phyloP scores from a whole-genome alignment of 1,140 invertebrate genomes.

The Hycleus phaleratus region DNA sequence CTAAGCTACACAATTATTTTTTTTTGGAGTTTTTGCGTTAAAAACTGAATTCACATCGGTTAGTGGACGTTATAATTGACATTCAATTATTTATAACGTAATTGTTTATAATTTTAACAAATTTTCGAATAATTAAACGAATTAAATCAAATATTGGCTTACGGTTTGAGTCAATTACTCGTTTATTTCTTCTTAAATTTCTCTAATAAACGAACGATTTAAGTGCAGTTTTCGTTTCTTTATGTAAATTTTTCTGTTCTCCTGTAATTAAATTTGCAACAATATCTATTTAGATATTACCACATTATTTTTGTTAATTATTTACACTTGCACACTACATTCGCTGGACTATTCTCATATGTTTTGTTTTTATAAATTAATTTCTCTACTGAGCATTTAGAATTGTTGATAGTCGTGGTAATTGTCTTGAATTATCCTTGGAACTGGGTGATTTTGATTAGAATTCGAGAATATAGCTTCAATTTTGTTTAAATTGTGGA shows the following conservation, averaged over 20 bases:
- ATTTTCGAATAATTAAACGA: not conserved
- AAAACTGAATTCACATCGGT: slow-evolving; percentile 22
- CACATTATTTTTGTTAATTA: slow-evolving; percentile 17
- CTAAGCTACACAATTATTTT: slow-evolving; percentile 32
- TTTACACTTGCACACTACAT: slow-evolving; percentile 33
- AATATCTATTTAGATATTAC: slow-evolving; percentile 10
- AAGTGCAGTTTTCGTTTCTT: not conserved
- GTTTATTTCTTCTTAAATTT: too few species aligned
- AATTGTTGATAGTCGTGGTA: slow-evolving; percentile 23
- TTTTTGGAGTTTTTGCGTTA: slow-evolving; percentile 5
- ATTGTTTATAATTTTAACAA: not conserved
- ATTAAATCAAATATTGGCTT: too few species aligned
- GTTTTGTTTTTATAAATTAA: slow-evolving; percentile 1
- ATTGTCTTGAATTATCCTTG: too few species aligned
- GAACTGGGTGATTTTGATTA: too few species aligned
- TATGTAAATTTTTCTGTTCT: not conserved
- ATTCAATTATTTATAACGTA: slow-evolving; percentile 25
- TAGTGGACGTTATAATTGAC: slow-evolving; percentile 38
- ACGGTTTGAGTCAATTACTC: too few species aligned
- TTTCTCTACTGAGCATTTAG: slow-evolving; percentile 38
- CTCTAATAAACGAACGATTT: too few species aligned
- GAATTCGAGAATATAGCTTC: too few species aligned
- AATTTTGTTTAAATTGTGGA: too few species aligned
- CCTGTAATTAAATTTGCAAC: slow-evolving; percentile 6
- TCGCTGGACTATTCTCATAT: slow-evolving; percentile 30